These are phyloP conservation scores for Chironomus tentans DNA, from an alignment of 2,888 invertebrate genomes.

Conservation along the genomic window DNA sequence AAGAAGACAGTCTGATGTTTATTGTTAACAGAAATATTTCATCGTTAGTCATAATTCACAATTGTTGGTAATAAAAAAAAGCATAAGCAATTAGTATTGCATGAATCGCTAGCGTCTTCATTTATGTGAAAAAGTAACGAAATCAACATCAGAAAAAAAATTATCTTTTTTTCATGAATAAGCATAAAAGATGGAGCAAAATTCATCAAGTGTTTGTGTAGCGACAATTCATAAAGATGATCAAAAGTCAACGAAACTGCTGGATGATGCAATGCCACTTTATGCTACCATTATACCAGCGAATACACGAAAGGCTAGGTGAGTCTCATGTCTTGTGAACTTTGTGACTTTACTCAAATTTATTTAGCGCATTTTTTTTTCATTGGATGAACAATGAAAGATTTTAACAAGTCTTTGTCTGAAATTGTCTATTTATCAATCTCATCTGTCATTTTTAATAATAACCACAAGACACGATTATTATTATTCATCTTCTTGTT, in stretches of 20 bases:
- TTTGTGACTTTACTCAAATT: background rate
- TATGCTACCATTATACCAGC: conserved; percentile 13
- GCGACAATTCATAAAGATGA: conserved; percentile 1
- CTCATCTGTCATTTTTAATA: too few species aligned
- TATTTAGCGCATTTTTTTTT: too few species aligned
- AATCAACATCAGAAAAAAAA: background rate
- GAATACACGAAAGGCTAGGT: conserved; percentile 15
- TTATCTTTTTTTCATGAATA: background rate
- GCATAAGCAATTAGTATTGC: background rate
- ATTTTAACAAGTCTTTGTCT: too few species aligned
- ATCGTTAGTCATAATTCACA: background rate
- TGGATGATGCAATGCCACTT: conserved; percentile 17
- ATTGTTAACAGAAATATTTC: background rate
- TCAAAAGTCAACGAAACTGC: background rate
- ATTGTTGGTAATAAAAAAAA: background rate
- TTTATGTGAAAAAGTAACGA: background rate
- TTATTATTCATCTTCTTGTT: too few species aligned
- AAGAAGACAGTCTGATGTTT: background rate
- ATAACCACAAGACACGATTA: too few species aligned
- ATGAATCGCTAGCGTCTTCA: too few species aligned
- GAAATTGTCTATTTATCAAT: too few species aligned
- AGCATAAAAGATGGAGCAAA: conserved; percentile 18
- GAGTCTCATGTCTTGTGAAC: background rate
- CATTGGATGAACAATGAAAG: too few species aligned
- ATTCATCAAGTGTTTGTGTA: conserved; percentile 15